phyloP scores from a whole-genome alignment of 2,797 vertebrate genomes.

The Florisuga fusca region DNA sequence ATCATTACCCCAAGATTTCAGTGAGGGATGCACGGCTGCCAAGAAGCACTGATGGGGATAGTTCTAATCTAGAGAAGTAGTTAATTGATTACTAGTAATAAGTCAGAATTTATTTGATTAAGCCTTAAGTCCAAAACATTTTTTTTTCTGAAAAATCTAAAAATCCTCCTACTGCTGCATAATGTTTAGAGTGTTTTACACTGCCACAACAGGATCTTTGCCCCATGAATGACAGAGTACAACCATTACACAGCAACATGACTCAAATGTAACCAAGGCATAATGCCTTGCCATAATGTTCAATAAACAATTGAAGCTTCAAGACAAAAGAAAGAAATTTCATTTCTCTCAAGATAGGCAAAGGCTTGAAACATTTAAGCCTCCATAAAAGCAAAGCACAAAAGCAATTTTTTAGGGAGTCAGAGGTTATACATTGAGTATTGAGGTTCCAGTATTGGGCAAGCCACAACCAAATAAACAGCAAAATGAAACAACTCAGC shows the following conservation, averaged over 20 bases:
- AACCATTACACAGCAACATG: not conserved
- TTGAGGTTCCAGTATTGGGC: not conserved
- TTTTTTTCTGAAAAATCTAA: not conserved
- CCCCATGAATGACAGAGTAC: not conserved
- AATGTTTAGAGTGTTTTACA: not conserved
- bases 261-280: not conserved
- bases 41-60: not conserved
- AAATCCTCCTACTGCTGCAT: not conserved
- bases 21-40: not conserved
- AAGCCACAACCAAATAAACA: not conserved
- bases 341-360: constrained; percentile 37
- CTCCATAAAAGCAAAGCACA: constrained; percentile 19
- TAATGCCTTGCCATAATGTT: too few relatives aligned
- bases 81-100: not conserved
- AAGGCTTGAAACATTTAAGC: constrained; percentile 38
- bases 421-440: not conserved
- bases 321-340: constrained; percentile 39
- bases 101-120: not conserved
- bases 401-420: constrained; percentile 25
- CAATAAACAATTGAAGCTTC: constrained; percentile 25
- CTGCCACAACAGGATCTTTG: not conserved
- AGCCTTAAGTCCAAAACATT: not conserved
- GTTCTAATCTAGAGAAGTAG: not conserved
- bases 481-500: not conserved
- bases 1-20: not conserved